Evolutionary conservation across 1,140 invertebrate genomes (phyloP), one percentile per base, ranked within the genome.

Genomic region (Philaenus spumarius): DNA sequence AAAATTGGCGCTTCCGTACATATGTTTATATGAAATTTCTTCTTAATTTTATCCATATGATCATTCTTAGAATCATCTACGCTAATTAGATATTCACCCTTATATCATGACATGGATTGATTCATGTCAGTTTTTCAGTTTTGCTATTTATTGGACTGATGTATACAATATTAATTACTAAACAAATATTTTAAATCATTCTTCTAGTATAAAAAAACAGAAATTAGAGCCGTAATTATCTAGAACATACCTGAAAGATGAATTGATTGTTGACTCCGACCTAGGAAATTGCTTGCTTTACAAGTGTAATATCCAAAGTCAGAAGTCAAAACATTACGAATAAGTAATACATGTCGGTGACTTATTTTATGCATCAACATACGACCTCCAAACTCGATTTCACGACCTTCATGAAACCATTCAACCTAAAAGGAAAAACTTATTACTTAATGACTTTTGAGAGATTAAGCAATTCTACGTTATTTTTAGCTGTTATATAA

Each of bases 291-390:
- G 30, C 82, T 79, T 0, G 87, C 89, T 23, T 80, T 77, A 69
- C 89, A 92, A 0, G 83, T 80, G 67, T 91, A 92, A 61, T 80
- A 79, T 0, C 88, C 89, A 55, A 90, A 82, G 70, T 93, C 89
- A 1, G 74, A 72, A 40, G 77, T 76, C 11, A 78, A 76, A 0
- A 89, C 83, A n/a, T 79, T 81, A 43, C 80, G 77, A 56, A 92
- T 83, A 30, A 86, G 76, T 23, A 92, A 69, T 62, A 77, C 78
- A 62, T 90, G 79, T 30, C 79, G 74, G 54, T 82, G 78, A 6
- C 78, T 82, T 23, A 74, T 69, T 2, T 73, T 73, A 45, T 80
- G 73, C n/a, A 76, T 73, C 11, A 81, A 67, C 35, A 86, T 74
- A 66, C 84, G 77, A 37, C 43, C 37, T 23, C 45, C 22, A 9